Percentiles rank a stretch among this genome's conserved stretches.
phyloP scores from a whole-genome alignment of 2,888 invertebrate species.

The Vanessa cardui region DNA sequence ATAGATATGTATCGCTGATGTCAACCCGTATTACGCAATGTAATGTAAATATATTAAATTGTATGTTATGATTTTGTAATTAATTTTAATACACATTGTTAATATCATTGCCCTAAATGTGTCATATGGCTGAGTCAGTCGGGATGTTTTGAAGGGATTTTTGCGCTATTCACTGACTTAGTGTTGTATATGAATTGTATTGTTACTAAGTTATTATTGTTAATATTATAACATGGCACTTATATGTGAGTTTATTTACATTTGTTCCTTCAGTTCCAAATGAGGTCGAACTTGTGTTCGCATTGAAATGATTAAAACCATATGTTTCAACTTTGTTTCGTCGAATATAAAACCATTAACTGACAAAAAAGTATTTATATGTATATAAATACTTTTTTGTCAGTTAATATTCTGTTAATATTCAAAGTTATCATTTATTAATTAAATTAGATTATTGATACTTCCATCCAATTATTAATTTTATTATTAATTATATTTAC shows the following conservation, averaged over 20 bases:
- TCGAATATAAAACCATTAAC: too few relatives aligned
- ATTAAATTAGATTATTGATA: too few relatives aligned
- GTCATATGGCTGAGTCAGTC: constrained; percentile 65
- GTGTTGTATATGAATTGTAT: not conserved
- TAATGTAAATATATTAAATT: constrained; percentile 12
- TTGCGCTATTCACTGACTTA: constrained; percentile 30
- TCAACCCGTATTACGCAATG: constrained; percentile 29
- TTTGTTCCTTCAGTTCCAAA: not conserved
- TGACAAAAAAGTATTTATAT: too few relatives aligned
- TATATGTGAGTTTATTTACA: not conserved
- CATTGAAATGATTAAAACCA: too few relatives aligned
- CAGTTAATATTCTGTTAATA: too few relatives aligned
- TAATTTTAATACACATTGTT: constrained; percentile 35
- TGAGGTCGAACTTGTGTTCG: too few relatives aligned
- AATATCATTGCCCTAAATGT: constrained; percentile 69
- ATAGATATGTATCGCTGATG: not conserved
- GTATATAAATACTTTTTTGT: too few relatives aligned
- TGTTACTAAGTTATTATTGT: not conserved
- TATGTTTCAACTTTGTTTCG: too few relatives aligned
- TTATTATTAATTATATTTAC: too few relatives aligned
- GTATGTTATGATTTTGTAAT: not conserved
- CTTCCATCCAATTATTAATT: too few relatives aligned
- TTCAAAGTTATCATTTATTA: too few relatives aligned
- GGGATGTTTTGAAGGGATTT: constrained; percentile 54
- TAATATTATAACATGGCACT: not conserved